These are phyloP conservation scores for Phthorimaea operculella DNA, from an alignment of 1,140 invertebrate genomes.

Conservation along the genomic window DNA sequence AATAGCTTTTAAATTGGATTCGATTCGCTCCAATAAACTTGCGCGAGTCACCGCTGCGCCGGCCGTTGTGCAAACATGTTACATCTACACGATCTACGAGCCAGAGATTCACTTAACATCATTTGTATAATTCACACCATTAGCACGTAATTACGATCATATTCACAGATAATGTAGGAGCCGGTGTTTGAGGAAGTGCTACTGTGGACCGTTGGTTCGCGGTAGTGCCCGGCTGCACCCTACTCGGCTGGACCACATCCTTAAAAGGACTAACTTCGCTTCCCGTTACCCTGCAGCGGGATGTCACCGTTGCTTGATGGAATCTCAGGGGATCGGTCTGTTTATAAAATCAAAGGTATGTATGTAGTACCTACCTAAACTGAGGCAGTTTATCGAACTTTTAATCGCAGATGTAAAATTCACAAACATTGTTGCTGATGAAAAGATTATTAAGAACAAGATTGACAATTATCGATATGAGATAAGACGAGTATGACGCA, in stretches of 20 bases:
- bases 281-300: conserved; percentile 45
- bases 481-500: conserved; percentile 1
- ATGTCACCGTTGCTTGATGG: conserved; percentile 46
- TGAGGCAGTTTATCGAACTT: too few species aligned
- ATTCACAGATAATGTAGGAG: conserved; percentile 1
- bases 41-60: conserved; percentile 10
- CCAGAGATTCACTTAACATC: conserved; percentile 16
- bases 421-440: too few species aligned
- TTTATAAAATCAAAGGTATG: too few species aligned
- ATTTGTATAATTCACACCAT: conserved; percentile 1
- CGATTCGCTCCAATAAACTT: conserved; percentile 37
- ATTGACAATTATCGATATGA: neutral
- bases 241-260: conserved; percentile 28
- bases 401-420: too few species aligned
- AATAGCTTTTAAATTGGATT: conserved; percentile 41
- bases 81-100: conserved; percentile 19
- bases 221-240: conserved; percentile 18
- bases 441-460: neutral
- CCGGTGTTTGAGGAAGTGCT: conserved; percentile 6
- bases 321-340: conserved; percentile 24
- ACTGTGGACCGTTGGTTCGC: conserved; percentile 21
- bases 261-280: conserved; percentile 50
- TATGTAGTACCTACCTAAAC: too few species aligned
- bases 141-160: conserved; percentile 6
- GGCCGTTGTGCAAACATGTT: conserved; percentile 17